phyloP scores from a whole-genome alignment of 2,888 invertebrate species.

The Silvanus unidentatus region DNA sequence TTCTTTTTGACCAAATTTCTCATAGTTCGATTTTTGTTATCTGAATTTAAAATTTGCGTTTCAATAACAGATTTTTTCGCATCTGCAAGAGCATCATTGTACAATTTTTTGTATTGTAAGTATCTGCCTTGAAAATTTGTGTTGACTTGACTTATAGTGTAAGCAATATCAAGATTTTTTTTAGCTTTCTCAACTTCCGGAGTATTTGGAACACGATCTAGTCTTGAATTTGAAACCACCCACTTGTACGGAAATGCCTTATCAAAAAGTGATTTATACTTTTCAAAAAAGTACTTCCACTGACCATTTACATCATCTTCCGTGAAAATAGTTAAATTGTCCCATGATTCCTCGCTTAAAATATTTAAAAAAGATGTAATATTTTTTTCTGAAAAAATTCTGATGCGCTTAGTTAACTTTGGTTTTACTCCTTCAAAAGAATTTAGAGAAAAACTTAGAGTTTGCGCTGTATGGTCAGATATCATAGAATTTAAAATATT shows the following conservation, averaged over 20 bases:
- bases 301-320: background rate
- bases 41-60: too few relatives aligned
- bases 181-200: background rate
- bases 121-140: too few relatives aligned
- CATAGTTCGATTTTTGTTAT: too few relatives aligned
- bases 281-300: background rate
- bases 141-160: too few relatives aligned
- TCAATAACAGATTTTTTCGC: too few relatives aligned
- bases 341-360: background rate
- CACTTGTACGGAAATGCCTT: background rate
- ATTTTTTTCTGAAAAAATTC: background rate
- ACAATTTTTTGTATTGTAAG: too few relatives aligned
- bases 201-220: background rate
- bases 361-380: background rate
- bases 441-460: background rate
- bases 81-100: too few relatives aligned
- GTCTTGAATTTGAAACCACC: background rate
- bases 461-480: conserved; percentile 2
- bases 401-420: background rate
- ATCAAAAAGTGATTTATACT: background rate
- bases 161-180: background rate
- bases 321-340: background rate
- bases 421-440: background rate
- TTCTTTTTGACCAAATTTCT: too few relatives aligned
- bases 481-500: background rate